Evolutionary conservation across 30 jellyfish, hydroid and myxozoan genomes (phyloP), one percentile per base, ranked within the genome.

Genomic region (Aurelia sp.): DNA sequence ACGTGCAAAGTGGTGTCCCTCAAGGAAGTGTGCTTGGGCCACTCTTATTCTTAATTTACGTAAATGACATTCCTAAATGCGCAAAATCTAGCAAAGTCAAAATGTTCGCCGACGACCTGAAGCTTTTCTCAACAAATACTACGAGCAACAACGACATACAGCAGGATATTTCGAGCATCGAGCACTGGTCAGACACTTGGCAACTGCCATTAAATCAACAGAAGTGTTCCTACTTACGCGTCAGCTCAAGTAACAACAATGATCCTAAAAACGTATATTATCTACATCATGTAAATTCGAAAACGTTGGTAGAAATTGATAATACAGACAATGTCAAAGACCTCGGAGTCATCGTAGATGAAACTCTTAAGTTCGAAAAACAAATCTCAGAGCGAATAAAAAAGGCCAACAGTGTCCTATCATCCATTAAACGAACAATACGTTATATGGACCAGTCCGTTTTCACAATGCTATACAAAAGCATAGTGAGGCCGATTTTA

Each of bases 71-170:
- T 20, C 86, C 86, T 13, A 60, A 71, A 71, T 37, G 21, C 53
- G 53, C 3, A 3, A 60, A 71, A 71, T 27, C 20, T 71, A 27
- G 82, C 82, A 71, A 71, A 4, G 82, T 71, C 52, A 60, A 71
- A 71, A 71, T 71, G 66, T 71, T 71, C 68, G 82, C 82, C 52
- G 41, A 71, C 47, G 82, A 71, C 53, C 82, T 71, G 66, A 71
- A 71, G 48, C 40, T 71, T 71, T 71, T 27, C 53, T 48, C 82
- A 3, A 1, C 82, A 27, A 57, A 71, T 30, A 4, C 21, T 27
- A 7, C 50, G 41, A 71, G 53, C 53, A 37, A 10, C 40, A 60
- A 71, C 53, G 53, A 40, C 48, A 37, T 37, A 27, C 82, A 71
- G 51, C 53, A 48, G 6, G 37, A 71, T 30, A 71, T 71, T 71